These are phyloP conservation scores for Gambusia affinis DNA, from an alignment of 2,113 vertebrate genomes.

Conservation along the genomic window DNA sequence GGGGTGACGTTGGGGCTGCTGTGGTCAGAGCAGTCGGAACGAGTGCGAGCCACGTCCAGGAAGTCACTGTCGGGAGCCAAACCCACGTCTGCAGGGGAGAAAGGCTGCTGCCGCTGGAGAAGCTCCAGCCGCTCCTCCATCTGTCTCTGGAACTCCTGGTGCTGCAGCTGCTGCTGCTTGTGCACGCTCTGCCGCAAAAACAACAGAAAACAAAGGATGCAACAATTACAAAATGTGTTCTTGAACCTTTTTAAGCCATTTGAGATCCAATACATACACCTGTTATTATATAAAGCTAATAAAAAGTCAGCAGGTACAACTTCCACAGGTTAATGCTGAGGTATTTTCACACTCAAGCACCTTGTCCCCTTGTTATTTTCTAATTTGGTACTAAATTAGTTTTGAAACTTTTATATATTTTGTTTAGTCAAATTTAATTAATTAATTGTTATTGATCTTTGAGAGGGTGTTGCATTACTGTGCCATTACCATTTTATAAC, in stretches of 20 bases:
- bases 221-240: not conserved
- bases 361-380: too few relatives aligned
- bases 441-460: too few relatives aligned
- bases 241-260: not conserved
- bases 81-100: conserved; percentile 74
- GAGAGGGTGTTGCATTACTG: too few relatives aligned
- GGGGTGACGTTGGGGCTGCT: conserved; percentile 93
- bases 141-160: conserved; percentile 90
- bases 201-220: not conserved
- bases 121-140: conserved; percentile 93
- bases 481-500: too few relatives aligned
- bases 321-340: too few relatives aligned
- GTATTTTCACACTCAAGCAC: too few relatives aligned
- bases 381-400: too few relatives aligned
- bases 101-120: conserved; percentile 90
- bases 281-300: not conserved
- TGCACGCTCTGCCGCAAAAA: conserved; percentile 82
- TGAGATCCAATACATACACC: too few relatives aligned
- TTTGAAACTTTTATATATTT: too few relatives aligned
- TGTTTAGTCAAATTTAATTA: too few relatives aligned
- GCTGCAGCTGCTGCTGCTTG: conserved; percentile 91
- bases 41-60: conserved; percentile 78
- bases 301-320: not conserved
- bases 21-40: conserved; percentile 87
- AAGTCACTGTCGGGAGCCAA: conserved; percentile 80